A percentile compares a stretch with the other conserved stretches of the same genome.
Evolutionary conservation across 2,888 invertebrate genomes (phyloP).

Genomic region (Ctena decussata): DNA sequence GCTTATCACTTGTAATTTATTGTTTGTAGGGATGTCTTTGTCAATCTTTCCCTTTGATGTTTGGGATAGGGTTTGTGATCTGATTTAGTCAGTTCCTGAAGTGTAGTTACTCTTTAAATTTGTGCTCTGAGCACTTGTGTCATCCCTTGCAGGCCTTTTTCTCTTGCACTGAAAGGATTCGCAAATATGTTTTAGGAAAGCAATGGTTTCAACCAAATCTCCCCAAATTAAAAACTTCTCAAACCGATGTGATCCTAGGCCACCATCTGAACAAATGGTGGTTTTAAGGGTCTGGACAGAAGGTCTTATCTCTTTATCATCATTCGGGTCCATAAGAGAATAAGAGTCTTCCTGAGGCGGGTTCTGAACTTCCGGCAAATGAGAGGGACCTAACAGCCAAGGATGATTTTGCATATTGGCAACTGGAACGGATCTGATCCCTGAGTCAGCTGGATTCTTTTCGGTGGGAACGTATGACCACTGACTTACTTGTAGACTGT

Average conservation of each 20-base stretch:
- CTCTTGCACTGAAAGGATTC: neutral
- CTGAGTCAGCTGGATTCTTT: conserved; percentile 54
- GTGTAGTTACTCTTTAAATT: no score
- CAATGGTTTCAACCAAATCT: conserved; percentile 22
- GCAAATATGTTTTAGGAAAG: conserved; percentile 35
- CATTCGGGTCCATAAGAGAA: conserved; percentile 33
- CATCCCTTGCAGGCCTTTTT: conserved; percentile 12
- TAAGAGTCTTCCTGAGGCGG: neutral
- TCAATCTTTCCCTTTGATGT: no score
- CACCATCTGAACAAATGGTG: neutral
- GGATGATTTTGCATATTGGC: conserved; percentile 16
- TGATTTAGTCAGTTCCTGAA: no score
- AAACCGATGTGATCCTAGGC: neutral
- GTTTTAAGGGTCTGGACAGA: neutral
- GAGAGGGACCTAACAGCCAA: conserved; percentile 45
- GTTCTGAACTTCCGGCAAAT: neutral
- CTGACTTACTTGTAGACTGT: conserved; percentile 27
- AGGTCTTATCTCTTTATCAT: conserved; percentile 35
- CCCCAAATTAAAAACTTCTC: conserved; percentile 29
- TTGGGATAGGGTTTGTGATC: no score
- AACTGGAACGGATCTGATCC: conserved; percentile 21
- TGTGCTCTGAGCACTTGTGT: conserved; percentile 26
- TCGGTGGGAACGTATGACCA: conserved; percentile 55
- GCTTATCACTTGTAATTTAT: no score
- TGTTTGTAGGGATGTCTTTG: no score